Evolutionary conservation across 2,888 invertebrate genomes (phyloP).

Genomic region (Pyralis farinalis): DNA sequence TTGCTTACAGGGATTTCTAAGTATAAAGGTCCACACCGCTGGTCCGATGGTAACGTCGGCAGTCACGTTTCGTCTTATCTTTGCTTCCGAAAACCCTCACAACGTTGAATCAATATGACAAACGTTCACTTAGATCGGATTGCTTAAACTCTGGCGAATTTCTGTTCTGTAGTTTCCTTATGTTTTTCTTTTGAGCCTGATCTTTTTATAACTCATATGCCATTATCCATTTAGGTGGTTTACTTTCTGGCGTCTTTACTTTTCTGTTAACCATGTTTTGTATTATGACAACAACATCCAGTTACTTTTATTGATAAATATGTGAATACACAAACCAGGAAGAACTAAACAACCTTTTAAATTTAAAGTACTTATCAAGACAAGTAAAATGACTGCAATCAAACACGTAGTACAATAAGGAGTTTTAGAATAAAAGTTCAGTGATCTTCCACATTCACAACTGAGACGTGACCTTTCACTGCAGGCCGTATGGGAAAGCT

Average conservation of each 20-base stretch:
- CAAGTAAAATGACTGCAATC: no score
- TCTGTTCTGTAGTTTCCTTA: constrained; percentile 1
- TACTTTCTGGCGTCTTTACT: neutral
- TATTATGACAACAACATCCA: no score
- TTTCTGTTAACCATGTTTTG: neutral
- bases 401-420: no score
- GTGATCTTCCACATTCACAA: no score
- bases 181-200: neutral
- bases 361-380: no score
- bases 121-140: constrained; percentile 60
- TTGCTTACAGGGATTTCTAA: constrained; percentile 35
- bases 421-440: no score
- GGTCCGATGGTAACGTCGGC: constrained; percentile 42
- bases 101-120: constrained; percentile 66
- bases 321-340: no score
- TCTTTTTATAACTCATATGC: neutral
- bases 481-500: no score
- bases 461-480: no score
- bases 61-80: constrained; percentile 69
- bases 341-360: no score
- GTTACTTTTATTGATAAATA: no score
- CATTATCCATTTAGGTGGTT: neutral
- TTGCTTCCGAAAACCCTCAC: constrained; percentile 62
- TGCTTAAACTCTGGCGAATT: constrained; percentile 35
- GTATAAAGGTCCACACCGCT: constrained; percentile 43